Conservation (phyloP, 2,888 invertebrate species). For the Lithodes maja region DNA sequence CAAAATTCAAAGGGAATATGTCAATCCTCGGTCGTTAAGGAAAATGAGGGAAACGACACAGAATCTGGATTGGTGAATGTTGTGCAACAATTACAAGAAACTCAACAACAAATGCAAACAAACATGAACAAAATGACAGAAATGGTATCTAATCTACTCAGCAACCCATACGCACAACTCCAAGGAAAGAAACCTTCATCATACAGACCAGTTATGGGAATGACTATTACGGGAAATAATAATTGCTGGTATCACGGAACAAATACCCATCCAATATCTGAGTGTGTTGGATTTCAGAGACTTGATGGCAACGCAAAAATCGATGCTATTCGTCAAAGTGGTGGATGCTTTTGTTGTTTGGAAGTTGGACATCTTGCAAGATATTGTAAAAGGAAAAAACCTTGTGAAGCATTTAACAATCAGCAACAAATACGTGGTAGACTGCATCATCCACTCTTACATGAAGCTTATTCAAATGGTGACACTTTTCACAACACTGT, state of each 20-base stretch:
- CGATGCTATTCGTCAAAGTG: not conserved
- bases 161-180: not conserved
- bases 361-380: not conserved
- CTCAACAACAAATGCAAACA: not conserved
- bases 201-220: not conserved
- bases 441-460: not conserved
- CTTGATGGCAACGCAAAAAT: not conserved
- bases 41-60: not conserved
- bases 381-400: not conserved
- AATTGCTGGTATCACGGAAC: not conserved
- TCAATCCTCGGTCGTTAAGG: not conserved
- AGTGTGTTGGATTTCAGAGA: not conserved
- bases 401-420: not conserved
- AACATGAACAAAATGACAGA: not conserved
- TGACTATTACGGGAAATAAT: not conserved
- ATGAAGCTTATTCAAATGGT: not conserved
- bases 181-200: not conserved
- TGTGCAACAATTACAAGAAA: not conserved
- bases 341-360: not conserved
- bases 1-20: not conserved
- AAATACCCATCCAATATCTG: not conserved
- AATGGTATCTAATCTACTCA: not conserved
- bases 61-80: not conserved
- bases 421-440: not conserved
- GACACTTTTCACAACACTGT: not conserved